A percentile compares a stretch with the other conserved stretches of the same genome.
Evolutionary conservation across 2,888 invertebrate species (phyloP).

Genomic region (Trissolcus brochymenae): DNA sequence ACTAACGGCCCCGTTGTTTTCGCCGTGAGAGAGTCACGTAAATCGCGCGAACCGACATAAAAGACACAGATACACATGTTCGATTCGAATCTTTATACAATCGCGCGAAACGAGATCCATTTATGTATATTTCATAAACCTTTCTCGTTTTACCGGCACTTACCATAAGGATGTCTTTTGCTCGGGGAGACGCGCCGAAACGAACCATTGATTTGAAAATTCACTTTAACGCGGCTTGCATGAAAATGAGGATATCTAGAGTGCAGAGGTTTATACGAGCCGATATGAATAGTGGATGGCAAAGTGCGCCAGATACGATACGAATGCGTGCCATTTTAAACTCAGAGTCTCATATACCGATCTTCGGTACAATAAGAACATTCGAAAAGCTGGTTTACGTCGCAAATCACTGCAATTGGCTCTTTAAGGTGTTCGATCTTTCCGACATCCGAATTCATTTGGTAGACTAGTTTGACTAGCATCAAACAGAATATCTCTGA

Average conservation of each 20-base stretch:
- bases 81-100: conserved; percentile 51
- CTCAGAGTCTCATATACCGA: conserved; percentile 41
- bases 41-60: conserved; percentile 43
- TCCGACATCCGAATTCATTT: conserved; percentile 30
- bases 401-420: conserved; percentile 46
- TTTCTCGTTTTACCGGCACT: conserved; percentile 48
- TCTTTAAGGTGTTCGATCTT: conserved; percentile 44
- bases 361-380: conserved; percentile 34
- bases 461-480: conserved; percentile 19
- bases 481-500: conserved; percentile 12
- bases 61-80: conserved; percentile 38
- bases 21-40: conserved; percentile 29
- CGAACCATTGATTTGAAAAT: conserved; percentile 53
- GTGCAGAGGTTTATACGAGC: conserved; percentile 15
- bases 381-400: conserved; percentile 37
- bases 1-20: conserved; percentile 42
- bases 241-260: conserved; percentile 46
- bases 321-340: conserved; percentile 44
- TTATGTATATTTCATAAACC: conserved; percentile 56
- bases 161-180: conserved; percentile 53
- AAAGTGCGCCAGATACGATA: conserved; percentile 48
- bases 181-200: conserved; percentile 35
- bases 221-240: conserved; percentile 52
- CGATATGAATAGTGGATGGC: conserved; percentile 49
- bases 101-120: conserved; percentile 48